phyloP scores from a whole-genome alignment of 2,797 vertebrate genomes.

The Sebastes oblongus region DNA sequence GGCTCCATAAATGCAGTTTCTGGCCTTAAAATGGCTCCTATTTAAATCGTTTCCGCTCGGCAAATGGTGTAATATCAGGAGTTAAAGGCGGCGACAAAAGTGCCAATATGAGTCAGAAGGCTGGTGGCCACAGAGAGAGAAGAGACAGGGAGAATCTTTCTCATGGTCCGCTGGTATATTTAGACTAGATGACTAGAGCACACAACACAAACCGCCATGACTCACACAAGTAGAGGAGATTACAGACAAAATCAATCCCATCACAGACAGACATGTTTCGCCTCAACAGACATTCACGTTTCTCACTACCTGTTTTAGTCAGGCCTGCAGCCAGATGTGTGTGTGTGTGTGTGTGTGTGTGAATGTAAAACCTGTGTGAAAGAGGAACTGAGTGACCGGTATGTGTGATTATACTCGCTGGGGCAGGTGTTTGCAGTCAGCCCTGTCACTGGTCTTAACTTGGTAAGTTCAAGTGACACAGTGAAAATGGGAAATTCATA shows the following conservation, averaged over 20 bases:
- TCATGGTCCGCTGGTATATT: constrained; percentile 69
- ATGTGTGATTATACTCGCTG: background rate
- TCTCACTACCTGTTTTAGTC: constrained; percentile 78
- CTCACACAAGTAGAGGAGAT: constrained; percentile 43
- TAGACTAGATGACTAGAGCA: constrained; percentile 63
- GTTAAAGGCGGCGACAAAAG: constrained; percentile 32
- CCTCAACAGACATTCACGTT: constrained; percentile 47
- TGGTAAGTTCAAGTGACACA: background rate
- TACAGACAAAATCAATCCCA: constrained; percentile 42
- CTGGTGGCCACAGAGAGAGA: constrained; percentile 38
- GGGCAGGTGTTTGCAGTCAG: constrained; percentile 47
- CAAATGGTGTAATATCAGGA: constrained; percentile 48
- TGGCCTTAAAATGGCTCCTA: constrained; percentile 58
- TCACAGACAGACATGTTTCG: constrained; percentile 45
- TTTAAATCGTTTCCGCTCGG: constrained; percentile 36
- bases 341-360: background rate
- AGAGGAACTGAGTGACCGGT: constrained; percentile 51
- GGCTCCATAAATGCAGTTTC: constrained; percentile 32
- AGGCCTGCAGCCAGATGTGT: constrained; percentile 5
- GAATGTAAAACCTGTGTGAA: constrained; percentile 15
- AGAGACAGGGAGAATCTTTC: constrained; percentile 59
- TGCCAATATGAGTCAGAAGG: constrained; percentile 58
- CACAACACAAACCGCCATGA: constrained; percentile 55
- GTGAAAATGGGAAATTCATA: background rate
- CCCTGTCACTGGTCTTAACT: background rate